Evolutionary conservation across 1,140 invertebrate genomes (phyloP), one percentile per base, ranked within the genome.

Genomic region (Holcopasites calliopsidis): DNA sequence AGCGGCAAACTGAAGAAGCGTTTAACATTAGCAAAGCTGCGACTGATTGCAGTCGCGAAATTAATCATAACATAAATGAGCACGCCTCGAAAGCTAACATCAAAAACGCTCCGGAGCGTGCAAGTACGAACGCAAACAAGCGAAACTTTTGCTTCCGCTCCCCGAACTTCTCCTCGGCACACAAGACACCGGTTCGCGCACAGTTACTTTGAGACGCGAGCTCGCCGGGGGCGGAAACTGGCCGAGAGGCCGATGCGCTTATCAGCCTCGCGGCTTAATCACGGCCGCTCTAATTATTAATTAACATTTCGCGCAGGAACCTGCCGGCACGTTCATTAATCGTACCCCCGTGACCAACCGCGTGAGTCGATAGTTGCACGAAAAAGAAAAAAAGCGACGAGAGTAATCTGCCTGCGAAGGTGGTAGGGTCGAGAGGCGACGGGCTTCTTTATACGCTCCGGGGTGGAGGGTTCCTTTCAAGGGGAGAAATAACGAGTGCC

Each of bases 401-500:
- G 69, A 77, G 82, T 78, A 81, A 73, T 60, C 55, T 65, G 4
- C 31, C 28, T 18, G 13, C 21, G 13, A 10, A 16, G 31, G 2
- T 16, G 5, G 31, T 1, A 5, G 55, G 21, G 8, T 33, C 54
- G 31, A 58, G 18, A 13, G n/a, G 33, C 21, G 57, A 55, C 68
- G 65, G 49, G 18, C 21, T 72, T 49, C 57, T 49, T 40, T 33
- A 49, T 58, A 18, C 31, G 21, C 23, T 11, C 52, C 16, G 38
- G 54, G n/a, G n/a, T n/a, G 31, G 28, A 18, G 33, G 42, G 11
- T 66, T 68, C 54, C 71, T 81, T 82, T 81, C 79, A 73, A 50
- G 64, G 8, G 21, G 31, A 73, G 54, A 84, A 85, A 82, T 84
- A 86, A 85, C 80, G 75, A 85, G 70, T 77, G 52, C 60, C 70